Base-by-base conservation (phyloP, 2,888 invertebrate genomes). In the Danaus chrysippus region DNA sequence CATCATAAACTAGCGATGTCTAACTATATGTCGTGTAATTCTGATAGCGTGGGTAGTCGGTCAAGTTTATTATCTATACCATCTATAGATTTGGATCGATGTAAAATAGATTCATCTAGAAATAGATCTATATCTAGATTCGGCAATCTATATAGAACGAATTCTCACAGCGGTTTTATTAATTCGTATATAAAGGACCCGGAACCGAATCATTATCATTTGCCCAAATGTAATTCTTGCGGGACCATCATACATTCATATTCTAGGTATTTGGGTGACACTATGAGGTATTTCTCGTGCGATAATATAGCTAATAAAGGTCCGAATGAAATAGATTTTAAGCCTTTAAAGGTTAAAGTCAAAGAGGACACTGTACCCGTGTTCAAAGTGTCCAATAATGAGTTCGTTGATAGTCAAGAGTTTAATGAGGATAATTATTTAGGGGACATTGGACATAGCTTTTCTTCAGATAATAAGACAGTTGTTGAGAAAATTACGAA, bases 361-460 rank as follows among this genome's bases (percentile, higher is more conserved):
- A 77, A 77, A 62, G 77, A 81, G 44, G 42, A 43, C n/a, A 62
- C 61, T 10, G 15, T 89, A 5, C 82, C 86, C 0, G 70, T 85
- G 0, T 80, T 74, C 12, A 82, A 82, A 73, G 60, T 68, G 0
- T 17, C 62, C 3, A 58, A n/a, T 11, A 54, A 59, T 1, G 87
- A 89, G 66, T 89, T 89, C 59, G 84, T 89, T 56, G 86, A 89
- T 42, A 84, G 86, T 63, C 87, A 90, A 71, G 91, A 91, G 59
- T 91, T 90, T 60, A 86, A 77, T 53, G 91, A 91, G 68, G 91
- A 91, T 70, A 84, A 83, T 59, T 91, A 90, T 72, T 75, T 90
- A 49, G 80, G 76, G 10, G 86, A 86, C 55, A 68, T 87, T 10
- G 81, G 76, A 2, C 81, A 76, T 43, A 84, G 83, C 65, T 88